phyloP scores from a whole-genome alignment of 2,113 vertebrate species.

The Xyliphius kryptos region DNA sequence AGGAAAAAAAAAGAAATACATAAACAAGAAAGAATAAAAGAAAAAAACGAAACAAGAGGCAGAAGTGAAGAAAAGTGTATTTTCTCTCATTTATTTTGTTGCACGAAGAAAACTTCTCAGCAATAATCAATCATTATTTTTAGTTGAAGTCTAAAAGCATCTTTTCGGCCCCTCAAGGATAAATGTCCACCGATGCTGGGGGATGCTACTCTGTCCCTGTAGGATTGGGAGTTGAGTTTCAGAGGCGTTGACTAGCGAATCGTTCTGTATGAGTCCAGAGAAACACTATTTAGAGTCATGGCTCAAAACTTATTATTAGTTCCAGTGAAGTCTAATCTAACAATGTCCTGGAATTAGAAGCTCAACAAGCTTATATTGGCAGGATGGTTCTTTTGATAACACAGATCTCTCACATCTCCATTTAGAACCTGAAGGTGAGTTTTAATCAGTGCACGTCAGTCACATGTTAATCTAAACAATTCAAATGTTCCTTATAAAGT shows the following conservation, averaged over 20 bases:
- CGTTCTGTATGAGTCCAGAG: slow-evolving; percentile 12
- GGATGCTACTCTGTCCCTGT: slow-evolving; percentile 28
- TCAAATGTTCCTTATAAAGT: no score
- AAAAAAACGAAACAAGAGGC: slow-evolving; percentile 34
- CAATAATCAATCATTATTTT: slow-evolving; percentile 74
- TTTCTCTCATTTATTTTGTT: slow-evolving; percentile 67
- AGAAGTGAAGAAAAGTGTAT: neutral
- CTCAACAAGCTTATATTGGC: no score
- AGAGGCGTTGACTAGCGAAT: no score
- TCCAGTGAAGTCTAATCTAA: no score
- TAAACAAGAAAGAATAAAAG: slow-evolving; percentile 37
- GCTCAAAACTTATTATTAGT: no score
- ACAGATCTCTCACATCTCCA: no score
- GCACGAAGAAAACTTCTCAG: slow-evolving; percentile 63
- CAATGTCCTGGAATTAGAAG: no score
- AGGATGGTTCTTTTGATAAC: no score
- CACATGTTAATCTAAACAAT: no score
- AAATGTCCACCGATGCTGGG: slow-evolving; percentile 64
- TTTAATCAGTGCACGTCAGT: no score
- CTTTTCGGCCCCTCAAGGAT: slow-evolving; percentile 62
- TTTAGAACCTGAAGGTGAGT: no score
- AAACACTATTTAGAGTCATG: no score
- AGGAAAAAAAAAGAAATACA: slow-evolving; percentile 35
- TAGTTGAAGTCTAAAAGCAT: slow-evolving; percentile 53
- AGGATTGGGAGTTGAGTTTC: slow-evolving; percentile 13